Evolutionary conservation across 2,888 invertebrate species (phyloP), one percentile per base, ranked within the genome.

Genomic region (Leptothorax acervorum): DNA sequence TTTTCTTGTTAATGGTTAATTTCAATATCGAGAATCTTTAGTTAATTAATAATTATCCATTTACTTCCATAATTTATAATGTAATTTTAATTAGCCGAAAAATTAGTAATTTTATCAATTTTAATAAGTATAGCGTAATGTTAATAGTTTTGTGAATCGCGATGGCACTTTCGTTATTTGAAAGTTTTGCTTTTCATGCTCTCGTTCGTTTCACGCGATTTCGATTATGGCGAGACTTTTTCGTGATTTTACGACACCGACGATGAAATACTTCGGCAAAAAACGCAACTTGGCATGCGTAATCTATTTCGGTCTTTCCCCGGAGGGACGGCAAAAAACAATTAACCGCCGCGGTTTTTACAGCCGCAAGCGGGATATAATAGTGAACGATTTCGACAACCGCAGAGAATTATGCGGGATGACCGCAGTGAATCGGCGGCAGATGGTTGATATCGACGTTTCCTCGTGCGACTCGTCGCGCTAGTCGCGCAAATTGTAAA

Each of bases 401-500:
- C 68, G 78, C 66, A 65, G 68, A 70, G 68, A 75, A 83, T 74
- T 82, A 85, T 86, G 76, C 82, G 83, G 84, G 85, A 71, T 66
- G 81, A 75, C 84, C 82, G 74, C 81, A 89, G 83, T 87, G 85
- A 85, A 90, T 86, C 79, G 85, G 86, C 60, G 81, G 78, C 91
- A 90, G 86, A 90, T 91, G 90, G 91, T 82, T 84, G 85, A 84
- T 91, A 90, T 90, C 88, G 86, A 87, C 84, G 85, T 87, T 85
- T 82, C 51, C 63, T 75, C 87, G 83, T 31, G 78, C 55, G 55
- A 70, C 55, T 55, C 42, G 78, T 70, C 55, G 70, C 87, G 86
- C 87, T 85, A 76, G 60, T 81, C 60, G 79, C 79, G 86, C 87
- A 90, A 90, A 93, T 92, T 93, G 92, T 92, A 92, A 92, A 93